Percentiles rank a stretch among this genome's conserved stretches.
Evolutionary conservation across 2,797 vertebrate genomes (phyloP).

Genomic region (Chaunax sp.): DNA sequence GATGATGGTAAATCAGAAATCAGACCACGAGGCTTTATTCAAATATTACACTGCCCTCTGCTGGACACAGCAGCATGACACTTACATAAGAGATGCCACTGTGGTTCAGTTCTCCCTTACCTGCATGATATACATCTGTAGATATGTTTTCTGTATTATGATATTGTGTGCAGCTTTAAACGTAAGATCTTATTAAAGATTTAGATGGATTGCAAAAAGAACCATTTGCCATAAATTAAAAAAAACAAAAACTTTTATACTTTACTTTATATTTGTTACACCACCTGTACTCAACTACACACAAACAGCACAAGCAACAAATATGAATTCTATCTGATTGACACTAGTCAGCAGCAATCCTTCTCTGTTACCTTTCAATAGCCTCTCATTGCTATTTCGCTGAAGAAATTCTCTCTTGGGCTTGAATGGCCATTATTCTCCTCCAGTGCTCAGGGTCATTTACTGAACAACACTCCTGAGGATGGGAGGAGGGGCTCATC

Average conservation of each 20-base stretch:
- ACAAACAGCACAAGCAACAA: background rate
- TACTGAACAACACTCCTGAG: conserved; percentile 15
- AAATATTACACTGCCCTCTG: conserved; percentile 69
- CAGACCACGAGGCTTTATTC: background rate
- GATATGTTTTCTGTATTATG: background rate
- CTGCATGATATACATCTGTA: background rate
- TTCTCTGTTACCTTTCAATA: background rate
- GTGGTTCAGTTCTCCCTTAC: background rate
- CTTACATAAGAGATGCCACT: conserved; percentile 41
- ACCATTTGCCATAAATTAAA: background rate
- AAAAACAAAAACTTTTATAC: background rate
- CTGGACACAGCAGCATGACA: conserved; percentile 36
- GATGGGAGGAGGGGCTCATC: background rate
- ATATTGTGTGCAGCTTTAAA: no score
- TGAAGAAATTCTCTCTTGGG: background rate
- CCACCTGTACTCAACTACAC: no score
- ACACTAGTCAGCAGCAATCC: background rate
- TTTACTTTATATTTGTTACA: no score
- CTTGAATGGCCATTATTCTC: conserved; percentile 2
- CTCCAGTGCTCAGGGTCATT: conserved; percentile 9
- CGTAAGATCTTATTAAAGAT: no score
- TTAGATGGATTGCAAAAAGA: no score
- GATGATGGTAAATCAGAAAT: conserved; percentile 31
- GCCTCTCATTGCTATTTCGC: background rate
- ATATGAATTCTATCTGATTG: background rate